These are phyloP conservation scores for Cylloceria caligata DNA, from an alignment of 2,888 invertebrate species.

Conservation along the genomic window DNA sequence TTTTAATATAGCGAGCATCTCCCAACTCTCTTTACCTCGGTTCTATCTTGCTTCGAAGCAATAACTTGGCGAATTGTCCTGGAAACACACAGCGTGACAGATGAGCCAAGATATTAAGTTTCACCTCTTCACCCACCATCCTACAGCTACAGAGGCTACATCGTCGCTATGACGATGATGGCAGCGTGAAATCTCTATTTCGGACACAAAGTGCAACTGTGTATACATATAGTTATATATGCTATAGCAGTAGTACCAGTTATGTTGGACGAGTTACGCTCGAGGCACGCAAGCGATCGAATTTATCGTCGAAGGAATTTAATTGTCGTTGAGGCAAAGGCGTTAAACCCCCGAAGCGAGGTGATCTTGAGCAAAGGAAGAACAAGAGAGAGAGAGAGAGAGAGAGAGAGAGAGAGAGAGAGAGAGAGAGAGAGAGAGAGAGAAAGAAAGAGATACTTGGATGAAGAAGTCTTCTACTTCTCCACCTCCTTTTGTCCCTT, in stretches of 20 bases:
- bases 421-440: no score
- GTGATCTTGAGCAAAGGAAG: conserved; percentile 44
- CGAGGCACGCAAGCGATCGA: conserved; percentile 32
- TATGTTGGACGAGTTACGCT: conserved; percentile 58
- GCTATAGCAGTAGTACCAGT: not conserved
- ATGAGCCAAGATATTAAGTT: conserved; percentile 16
- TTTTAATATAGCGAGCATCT: conserved; percentile 44
- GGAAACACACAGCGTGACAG: conserved; percentile 22
- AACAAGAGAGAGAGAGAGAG: conserved; percentile 30
- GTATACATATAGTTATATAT: not conserved
- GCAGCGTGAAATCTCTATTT: conserved; percentile 2
- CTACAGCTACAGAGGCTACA: not conserved
- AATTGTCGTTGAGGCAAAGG: conserved; percentile 61
- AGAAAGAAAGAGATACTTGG: no score
- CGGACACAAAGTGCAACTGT: not conserved
- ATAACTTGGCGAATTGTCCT: conserved; percentile 16
- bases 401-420: no score
- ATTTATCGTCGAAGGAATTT: conserved; percentile 65
- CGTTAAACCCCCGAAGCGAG: conserved; percentile 59
- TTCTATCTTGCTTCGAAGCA: not conserved
- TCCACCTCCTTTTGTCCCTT: conserved; percentile 8
- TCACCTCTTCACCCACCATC: not conserved
- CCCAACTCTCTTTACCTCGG: not conserved
- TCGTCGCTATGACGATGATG: conserved; percentile 10
- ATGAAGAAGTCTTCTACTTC: conserved; percentile 20